Evolutionary conservation across 1,140 invertebrate species (phyloP), one percentile per base, ranked within the genome.

Genomic region (Diplogasteroides magnus): DNA sequence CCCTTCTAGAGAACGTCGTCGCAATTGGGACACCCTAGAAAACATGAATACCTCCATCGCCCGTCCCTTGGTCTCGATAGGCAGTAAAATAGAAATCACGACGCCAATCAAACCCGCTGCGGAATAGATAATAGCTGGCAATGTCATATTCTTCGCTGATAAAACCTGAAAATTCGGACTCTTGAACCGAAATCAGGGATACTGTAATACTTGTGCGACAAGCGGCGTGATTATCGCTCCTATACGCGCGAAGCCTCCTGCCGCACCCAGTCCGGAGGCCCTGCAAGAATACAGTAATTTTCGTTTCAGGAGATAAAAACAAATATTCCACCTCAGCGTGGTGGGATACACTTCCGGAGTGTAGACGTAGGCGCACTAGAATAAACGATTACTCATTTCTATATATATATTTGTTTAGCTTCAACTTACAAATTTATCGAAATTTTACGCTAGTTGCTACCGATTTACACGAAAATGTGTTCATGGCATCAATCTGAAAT

Each of bases 41-140:
- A n/a, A n/a, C n/a, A n/a, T n/a, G n/a, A n/a, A n/a, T n/a, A 61
- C 23, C 28, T 61, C n/a, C 37, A 48, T 48, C 37, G 37, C 37
- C 6, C 37, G 37, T 48, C 37, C 37, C 37, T 48, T 48, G 6
- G 37, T 48, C 37, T 48, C 37, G 6, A 48, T 48, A 6, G 37
- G 37, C 37, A 48, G 37, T 19, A 48, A 19, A 6, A 48, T 48
- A 6, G 37, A 6, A 48, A 19, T 48, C 6, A 48, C 6, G 6
- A 48, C 19, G 37, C 37, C 37, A 6, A 48, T 6, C 37, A 48
- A 11, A 19, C 37, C 37, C 6, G 6, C 37, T 6, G 6, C 6
- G 19, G 37, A 11, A 19, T 48, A 48, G 37, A 48, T 48, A 11
- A 48, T 48, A 6, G 37, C 37, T 11, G 37, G 37, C 6, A 48